phyloP scores from a whole-genome alignment of 2,113 vertebrate genomes.

The Lepisosteus osseus region DNA sequence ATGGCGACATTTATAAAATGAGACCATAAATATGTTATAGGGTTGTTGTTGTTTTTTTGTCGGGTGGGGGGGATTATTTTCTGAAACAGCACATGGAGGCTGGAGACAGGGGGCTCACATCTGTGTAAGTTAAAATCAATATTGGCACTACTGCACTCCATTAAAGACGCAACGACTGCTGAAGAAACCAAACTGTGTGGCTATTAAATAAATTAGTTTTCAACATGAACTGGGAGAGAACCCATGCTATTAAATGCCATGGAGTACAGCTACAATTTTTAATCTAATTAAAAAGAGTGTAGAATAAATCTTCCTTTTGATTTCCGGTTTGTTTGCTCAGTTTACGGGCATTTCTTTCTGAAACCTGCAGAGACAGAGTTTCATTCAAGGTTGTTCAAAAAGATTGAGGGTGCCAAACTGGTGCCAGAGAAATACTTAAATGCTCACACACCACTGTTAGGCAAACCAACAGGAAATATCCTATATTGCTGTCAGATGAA shows the following conservation, averaged over 20 bases:
- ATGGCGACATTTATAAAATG: background rate
- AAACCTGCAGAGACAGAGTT: background rate
- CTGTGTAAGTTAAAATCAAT: slow-evolving; percentile 6
- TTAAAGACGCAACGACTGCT: slow-evolving; percentile 14
- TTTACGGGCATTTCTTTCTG: background rate
- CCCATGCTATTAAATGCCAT: background rate
- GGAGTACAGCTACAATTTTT: slow-evolving; percentile 12
- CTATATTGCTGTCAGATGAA: too few species aligned
- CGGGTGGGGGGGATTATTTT: background rate
- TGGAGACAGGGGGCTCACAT: background rate
- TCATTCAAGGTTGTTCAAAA: too few species aligned
- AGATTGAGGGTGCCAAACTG: too few species aligned
- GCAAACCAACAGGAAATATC: too few species aligned
- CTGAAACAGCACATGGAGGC: background rate
- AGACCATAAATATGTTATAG: background rate
- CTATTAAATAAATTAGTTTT: slow-evolving; percentile 17
- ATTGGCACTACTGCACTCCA: slow-evolving; percentile 15
- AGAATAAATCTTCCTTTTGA: slow-evolving; percentile 16
- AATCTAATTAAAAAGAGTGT: slow-evolving; percentile 22
- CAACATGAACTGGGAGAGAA: background rate
- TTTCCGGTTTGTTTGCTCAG: slow-evolving; percentile 14
- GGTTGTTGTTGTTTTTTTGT: background rate
- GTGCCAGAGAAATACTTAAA: too few species aligned
- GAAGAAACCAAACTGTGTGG: background rate
- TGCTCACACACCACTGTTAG: too few species aligned